Conservation (phyloP, 1,140 invertebrate genomes). For the Acromyrmex charruanus region DNA sequence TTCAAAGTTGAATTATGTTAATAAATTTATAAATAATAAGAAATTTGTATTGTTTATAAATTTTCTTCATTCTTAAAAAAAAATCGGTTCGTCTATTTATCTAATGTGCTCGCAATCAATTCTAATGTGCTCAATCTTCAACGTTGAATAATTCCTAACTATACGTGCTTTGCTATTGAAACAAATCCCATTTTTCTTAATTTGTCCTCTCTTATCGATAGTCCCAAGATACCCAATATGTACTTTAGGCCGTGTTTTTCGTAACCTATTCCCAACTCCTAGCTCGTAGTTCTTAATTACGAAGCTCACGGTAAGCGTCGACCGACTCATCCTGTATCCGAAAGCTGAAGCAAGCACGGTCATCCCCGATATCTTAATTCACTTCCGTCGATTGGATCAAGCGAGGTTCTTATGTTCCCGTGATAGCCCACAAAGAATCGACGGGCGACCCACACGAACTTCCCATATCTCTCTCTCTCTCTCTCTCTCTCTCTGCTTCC, state of each 20-base stretch:
- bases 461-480: background rate
- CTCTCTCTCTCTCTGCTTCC: background rate
- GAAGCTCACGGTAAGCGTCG: slow-evolving; percentile 36
- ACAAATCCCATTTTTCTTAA: slow-evolving; percentile 22
- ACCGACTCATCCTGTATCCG: slow-evolving; percentile 55
- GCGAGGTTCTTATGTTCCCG: slow-evolving; percentile 45
- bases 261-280: slow-evolving; percentile 34
- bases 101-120: background rate
- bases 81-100: background rate
- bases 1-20: no score
- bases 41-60: background rate
- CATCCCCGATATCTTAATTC: slow-evolving; percentile 64
- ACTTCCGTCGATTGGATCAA: slow-evolving; percentile 63
- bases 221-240: background rate
- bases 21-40: no score
- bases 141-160: slow-evolving; percentile 16
- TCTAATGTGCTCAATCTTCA: background rate
- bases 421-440: slow-evolving; percentile 46
- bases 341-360: slow-evolving; percentile 59
- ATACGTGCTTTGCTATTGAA: background rate
- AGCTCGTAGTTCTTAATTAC: slow-evolving; percentile 62
- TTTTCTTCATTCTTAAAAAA: background rate
- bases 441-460: slow-evolving; percentile 21
- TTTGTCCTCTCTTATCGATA: slow-evolving; percentile 26
- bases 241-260: slow-evolving; percentile 26